phyloP scores from a whole-genome alignment of 2,888 invertebrate species.

The Elmis aenea region DNA sequence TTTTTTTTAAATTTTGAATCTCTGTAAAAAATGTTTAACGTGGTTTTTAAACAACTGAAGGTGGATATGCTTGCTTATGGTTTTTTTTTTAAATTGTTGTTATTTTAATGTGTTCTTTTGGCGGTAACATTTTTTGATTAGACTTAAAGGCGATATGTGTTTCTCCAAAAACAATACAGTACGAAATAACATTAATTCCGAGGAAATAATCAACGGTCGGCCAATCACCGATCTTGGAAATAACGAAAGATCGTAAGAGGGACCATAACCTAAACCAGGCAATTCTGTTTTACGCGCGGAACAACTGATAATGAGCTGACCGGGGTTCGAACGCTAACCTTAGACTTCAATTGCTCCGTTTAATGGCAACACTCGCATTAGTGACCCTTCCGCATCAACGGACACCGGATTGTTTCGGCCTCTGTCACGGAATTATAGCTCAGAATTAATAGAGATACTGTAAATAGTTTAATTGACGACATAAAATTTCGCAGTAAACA shows the following conservation, averaged over 20 bases:
- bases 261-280: slow-evolving; percentile 18
- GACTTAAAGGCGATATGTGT: too few species aligned
- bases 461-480: background rate
- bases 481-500: too few species aligned
- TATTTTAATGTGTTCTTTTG: too few species aligned
- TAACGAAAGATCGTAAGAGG: slow-evolving; percentile 18
- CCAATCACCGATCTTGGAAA: slow-evolving; percentile 14
- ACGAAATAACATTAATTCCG: background rate
- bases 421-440: slow-evolving; percentile 6
- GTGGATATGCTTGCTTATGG: too few species aligned
- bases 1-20: too few species aligned
- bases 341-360: slow-evolving; percentile 21
- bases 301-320: slow-evolving; percentile 23
- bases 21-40: too few species aligned
- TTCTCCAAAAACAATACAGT: background rate
- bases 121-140: too few species aligned
- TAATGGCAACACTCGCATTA: slow-evolving; percentile 23
- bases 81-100: too few species aligned
- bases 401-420: slow-evolving; percentile 14
- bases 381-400: slow-evolving; percentile 20
- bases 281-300: slow-evolving; percentile 22
- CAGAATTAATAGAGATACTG: background rate
- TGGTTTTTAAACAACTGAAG: too few species aligned
- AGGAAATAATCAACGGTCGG: slow-evolving; percentile 12
- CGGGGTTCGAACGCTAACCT: slow-evolving; percentile 21